Evolutionary conservation across 2,888 invertebrate genomes (phyloP).

Genomic region (Leistus spinibarbis): DNA sequence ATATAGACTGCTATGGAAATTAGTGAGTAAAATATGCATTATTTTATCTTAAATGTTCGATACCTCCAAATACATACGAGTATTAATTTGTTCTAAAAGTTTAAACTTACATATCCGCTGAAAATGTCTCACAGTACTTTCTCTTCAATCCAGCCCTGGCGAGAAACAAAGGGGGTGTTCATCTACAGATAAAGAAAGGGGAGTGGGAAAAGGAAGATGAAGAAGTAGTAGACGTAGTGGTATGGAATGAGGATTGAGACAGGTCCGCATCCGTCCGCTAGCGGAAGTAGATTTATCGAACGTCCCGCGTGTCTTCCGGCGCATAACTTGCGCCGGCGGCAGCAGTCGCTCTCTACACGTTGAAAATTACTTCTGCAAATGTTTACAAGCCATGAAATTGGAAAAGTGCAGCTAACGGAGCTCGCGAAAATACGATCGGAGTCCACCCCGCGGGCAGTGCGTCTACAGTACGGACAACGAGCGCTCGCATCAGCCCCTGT

Average conservation of each 20-base stretch:
- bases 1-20: no score
- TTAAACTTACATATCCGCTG: no score
- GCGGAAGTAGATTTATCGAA: slow-evolving; percentile 36
- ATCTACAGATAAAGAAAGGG: background rate
- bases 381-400: slow-evolving; percentile 38
- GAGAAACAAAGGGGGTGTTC: background rate
- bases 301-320: slow-evolving; percentile 30
- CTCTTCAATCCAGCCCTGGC: background rate
- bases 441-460: background rate
- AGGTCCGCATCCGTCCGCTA: slow-evolving; percentile 20
- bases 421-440: slow-evolving; percentile 2
- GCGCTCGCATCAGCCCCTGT: background rate
- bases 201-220: background rate
- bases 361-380: slow-evolving; percentile 35
- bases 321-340: slow-evolving; percentile 29
- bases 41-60: no score
- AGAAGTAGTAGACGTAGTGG: background rate
- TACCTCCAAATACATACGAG: no score
- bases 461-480: background rate
- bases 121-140: background rate
- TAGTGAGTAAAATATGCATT: no score
- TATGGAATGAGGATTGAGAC: slow-evolving; percentile 1
- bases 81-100: no score
- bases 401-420: slow-evolving; percentile 34
- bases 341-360: slow-evolving; percentile 31